Percentiles rank a stretch among this genome's conserved stretches.
These are phyloP conservation scores for Erebia palarica DNA, from an alignment of 2,888 invertebrate species.

Conservation along the genomic window DNA sequence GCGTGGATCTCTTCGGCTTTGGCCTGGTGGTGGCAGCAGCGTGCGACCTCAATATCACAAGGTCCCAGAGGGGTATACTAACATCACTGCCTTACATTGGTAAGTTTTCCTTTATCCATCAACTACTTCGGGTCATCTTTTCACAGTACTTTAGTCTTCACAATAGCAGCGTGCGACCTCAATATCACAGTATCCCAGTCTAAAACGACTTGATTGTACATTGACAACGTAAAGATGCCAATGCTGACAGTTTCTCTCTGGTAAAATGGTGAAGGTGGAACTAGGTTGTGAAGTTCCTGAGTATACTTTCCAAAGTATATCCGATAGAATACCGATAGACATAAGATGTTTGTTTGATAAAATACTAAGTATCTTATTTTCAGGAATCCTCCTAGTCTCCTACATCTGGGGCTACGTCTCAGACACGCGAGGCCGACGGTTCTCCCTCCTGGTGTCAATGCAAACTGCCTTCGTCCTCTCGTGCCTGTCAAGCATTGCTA, in stretches of 20 bases:
- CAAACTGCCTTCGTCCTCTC: conserved; percentile 64
- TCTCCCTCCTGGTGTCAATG: conserved; percentile 65
- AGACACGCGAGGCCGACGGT: conserved; percentile 66
- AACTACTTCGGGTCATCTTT: not conserved
- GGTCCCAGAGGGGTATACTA: conserved; percentile 80
- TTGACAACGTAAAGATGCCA: too few relatives aligned
- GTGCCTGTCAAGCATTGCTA: conserved; percentile 65
- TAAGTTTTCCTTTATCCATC: conserved; percentile 45
- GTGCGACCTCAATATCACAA: conserved; percentile 79
- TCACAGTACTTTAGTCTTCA: conserved; percentile 60
- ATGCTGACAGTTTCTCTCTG: too few relatives aligned
- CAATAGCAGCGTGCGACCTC: conserved; percentile 79
- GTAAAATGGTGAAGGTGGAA: too few relatives aligned
- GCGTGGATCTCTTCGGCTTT: conserved; percentile 81
- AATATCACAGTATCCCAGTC: conserved; percentile 71
- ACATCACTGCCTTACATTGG: conserved; percentile 82
- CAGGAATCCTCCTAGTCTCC: conserved; percentile 73
- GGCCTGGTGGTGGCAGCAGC: conserved; percentile 81
- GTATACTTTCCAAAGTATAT: too few relatives aligned
- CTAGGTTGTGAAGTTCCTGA: too few relatives aligned
- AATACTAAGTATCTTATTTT: conserved; percentile 29
- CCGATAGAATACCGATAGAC: conserved; percentile 49
- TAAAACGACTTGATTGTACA: too few relatives aligned
- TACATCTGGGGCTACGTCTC: conserved; percentile 75
- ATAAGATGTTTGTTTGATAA: conserved; percentile 54